Conservation (phyloP, 2,888 invertebrate species). For the Brachycybe producta region DNA sequence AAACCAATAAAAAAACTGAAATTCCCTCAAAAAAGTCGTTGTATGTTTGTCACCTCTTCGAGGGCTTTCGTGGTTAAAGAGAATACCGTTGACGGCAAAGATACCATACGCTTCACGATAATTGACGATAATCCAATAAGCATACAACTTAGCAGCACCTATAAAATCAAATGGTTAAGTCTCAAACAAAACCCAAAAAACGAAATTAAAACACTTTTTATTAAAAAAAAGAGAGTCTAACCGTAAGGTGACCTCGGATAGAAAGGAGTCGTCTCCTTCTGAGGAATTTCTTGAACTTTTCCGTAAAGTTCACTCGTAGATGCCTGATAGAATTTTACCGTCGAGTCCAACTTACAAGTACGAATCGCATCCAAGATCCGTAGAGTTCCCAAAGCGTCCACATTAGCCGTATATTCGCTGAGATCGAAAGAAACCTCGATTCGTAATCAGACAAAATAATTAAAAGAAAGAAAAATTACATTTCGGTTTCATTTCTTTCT, state of each 20-base stretch:
- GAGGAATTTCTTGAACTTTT: conserved; percentile 81
- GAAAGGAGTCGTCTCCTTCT: conserved; percentile 87
- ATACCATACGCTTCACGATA: conserved; percentile 90
- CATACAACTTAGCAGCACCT: conserved; percentile 93
- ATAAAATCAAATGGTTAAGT: conserved; percentile 24
- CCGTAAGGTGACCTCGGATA: conserved; percentile 94
- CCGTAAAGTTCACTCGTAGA: conserved; percentile 92
- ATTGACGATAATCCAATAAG: conserved; percentile 90
- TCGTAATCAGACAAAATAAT: conserved; percentile 7
- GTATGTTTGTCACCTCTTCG: conserved; percentile 45
- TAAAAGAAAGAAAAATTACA: not conserved
- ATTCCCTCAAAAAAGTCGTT: not conserved
- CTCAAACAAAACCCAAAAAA: too few species aligned
- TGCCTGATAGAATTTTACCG: conserved; percentile 83
- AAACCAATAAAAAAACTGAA: not conserved
- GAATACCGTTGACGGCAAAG: conserved; percentile 89
- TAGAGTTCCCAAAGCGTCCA: conserved; percentile 87
- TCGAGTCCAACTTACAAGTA: conserved; percentile 67
- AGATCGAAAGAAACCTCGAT: conserved; percentile 82
- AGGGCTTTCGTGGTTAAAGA: conserved; percentile 95
- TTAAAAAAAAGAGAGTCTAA: conserved; percentile 32
- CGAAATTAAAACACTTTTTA: too few species aligned
- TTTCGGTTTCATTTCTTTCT: not conserved
- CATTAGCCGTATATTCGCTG: conserved; percentile 97
- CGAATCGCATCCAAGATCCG: conserved; percentile 81